A percentile compares a stretch with the other conserved stretches of the same genome.
Evolutionary conservation across 2,113 vertebrate species (phyloP).

Genomic region (Dipodomys merriami): DNA sequence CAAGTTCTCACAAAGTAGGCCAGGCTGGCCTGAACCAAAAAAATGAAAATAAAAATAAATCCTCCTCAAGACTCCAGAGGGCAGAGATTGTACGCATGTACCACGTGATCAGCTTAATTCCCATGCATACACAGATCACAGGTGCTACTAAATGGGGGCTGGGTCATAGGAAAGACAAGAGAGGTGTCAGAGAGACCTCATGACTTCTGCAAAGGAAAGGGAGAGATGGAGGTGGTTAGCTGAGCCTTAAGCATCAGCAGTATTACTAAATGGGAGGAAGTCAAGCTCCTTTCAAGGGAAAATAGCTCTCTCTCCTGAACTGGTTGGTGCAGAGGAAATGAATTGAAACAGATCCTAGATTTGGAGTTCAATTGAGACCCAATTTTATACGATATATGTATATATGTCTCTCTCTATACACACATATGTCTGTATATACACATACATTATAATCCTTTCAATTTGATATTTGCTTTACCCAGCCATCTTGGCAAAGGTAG

Average conservation of each 20-base stretch:
- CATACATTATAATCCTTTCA: not conserved
- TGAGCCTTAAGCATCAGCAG: not conserved
- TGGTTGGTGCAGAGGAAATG: slow-evolving; percentile 9
- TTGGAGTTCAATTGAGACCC: not conserved
- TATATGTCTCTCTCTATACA: no score
- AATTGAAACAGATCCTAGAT: slow-evolving; percentile 33
- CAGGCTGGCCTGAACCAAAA: no score
- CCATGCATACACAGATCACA: not conserved
- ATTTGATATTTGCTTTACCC: slow-evolving; percentile 1
- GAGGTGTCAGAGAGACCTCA: not conserved
- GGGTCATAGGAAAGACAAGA: not conserved
- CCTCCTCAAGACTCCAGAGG: no score
- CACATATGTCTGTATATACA: no score
- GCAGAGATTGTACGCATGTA: no score
- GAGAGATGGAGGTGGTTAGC: not conserved
- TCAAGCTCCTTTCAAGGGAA: not conserved
- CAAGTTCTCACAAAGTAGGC: no score
- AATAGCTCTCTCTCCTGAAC: not conserved
- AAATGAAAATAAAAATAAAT: no score
- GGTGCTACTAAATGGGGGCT: not conserved
- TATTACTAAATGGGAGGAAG: not conserved
- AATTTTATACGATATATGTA: not conserved
- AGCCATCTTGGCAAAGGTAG: not conserved
- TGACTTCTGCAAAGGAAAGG: not conserved
- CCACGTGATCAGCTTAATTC: no score